Base-by-base conservation (phyloP, 2,888 invertebrate species). In the Aphodius sticticus region DNA sequence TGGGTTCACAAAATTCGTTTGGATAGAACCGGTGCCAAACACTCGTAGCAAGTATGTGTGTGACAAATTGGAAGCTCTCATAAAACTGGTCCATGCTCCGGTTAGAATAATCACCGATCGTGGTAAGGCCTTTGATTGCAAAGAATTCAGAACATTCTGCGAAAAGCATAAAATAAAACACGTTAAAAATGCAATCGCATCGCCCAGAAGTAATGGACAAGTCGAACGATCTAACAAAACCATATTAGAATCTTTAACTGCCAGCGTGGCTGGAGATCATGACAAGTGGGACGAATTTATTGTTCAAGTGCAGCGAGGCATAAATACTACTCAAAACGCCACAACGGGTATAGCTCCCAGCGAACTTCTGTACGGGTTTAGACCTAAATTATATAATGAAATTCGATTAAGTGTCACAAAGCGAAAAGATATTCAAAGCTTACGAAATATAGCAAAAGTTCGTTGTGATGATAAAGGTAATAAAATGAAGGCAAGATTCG, bases 221-320 rank as follows among this genome's bases (percentile, higher is more conserved):
- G 26, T 26, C 26, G 26, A 26, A 26, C 70, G 83, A 69, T 16
- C 83, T 0, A 85, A 84, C 75, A 77, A 78, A 9, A 79, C 74
- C 0, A 83, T 86, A 4, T 36, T 85, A 6, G 78, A 78, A 1
- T 84, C 78, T 78, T 69, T 86, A 35, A 74, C 84, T 37, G 83
- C 84, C 2, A 80, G 80, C 0, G 81, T 82, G 0, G 69, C 80
- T 6, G 70, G 78, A 7, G 78, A 82, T 1, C 77, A 81, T 16
- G 69, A 69, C 4, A 81, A 83, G 77, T 85, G 84, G 84, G 83
- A 83, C 35, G 35, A 77, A 9, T 81, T 80, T 70, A 74, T 84
- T 72, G 75, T 37, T 14, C 78, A 82, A 77, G 79, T 83, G 9
- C 81, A 82, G 76, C 83, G 81, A 78, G 81, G 78, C 4, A 70